A percentile compares a stretch with the other conserved stretches of the same genome.
phyloP scores from a whole-genome alignment of 1,140 invertebrate genomes.

The Hypothenemus hampei region DNA sequence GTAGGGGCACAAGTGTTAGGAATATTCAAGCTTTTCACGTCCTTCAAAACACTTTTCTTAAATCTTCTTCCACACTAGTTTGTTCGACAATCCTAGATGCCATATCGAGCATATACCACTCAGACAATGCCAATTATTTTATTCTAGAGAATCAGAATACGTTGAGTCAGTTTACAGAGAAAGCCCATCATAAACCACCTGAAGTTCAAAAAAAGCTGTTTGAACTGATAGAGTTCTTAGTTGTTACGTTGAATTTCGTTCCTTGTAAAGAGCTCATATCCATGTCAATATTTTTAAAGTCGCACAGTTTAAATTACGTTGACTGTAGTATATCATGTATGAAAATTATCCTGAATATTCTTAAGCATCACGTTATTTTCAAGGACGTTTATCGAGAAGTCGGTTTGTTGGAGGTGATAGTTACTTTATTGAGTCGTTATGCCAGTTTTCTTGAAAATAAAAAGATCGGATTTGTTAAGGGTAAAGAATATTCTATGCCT shows the following conservation, averaged over 20 bases:
- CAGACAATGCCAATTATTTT: conserved; percentile 98
- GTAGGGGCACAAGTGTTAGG: conserved; percentile 80
- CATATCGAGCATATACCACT: conserved; percentile 94
- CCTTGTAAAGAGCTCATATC: conserved; percentile 98
- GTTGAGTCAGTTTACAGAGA: conserved; percentile 92
- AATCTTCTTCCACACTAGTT: conserved; percentile 76
- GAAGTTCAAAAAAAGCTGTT: conserved; percentile 96
- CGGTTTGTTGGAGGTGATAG: conserved; percentile 94
- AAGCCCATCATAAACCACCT: conserved; percentile 82
- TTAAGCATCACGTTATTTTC: conserved; percentile 87
- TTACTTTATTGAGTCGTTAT: conserved; percentile 87
- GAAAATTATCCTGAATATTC: conserved; percentile 81
- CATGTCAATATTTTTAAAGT: conserved; percentile 86
- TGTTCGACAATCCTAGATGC: conserved; percentile 91
- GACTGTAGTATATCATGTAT: conserved; percentile 85
- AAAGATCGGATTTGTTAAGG: conserved; percentile 42
- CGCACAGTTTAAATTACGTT: conserved; percentile 61
- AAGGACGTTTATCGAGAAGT: conserved; percentile 98
- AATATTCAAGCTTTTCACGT: conserved; percentile 96
- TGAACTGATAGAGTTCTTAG: conserved; percentile 91
- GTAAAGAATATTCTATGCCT: conserved; percentile 52
- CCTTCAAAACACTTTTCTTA: conserved; percentile 88
- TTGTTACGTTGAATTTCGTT: conserved; percentile 96
- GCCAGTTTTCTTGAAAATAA: conserved; percentile 68
- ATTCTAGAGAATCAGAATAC: conserved; percentile 96